Conservation (phyloP, 37 sponge, comb jelly and placozoan species). For the Crambe crambe region DNA sequence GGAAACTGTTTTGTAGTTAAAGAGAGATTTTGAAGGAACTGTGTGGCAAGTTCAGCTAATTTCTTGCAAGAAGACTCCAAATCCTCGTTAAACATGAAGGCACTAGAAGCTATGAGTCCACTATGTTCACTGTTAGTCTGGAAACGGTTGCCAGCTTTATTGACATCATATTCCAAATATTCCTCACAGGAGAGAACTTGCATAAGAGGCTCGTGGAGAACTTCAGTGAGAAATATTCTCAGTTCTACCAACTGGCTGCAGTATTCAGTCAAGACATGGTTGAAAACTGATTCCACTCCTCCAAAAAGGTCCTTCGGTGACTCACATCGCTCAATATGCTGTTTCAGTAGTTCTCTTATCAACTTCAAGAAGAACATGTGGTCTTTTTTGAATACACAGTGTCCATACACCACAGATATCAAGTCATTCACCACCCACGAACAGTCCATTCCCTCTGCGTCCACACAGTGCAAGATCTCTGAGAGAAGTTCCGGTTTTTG, state of each 20-base stretch:
- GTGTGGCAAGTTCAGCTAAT: slow-evolving; percentile 13
- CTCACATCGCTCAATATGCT: slow-evolving; percentile 24
- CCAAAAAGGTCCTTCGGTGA: slow-evolving; percentile 43
- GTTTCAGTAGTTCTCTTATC: slow-evolving; percentile 18
- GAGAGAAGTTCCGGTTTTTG: slow-evolving; percentile 20
- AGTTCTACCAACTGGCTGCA: slow-evolving; percentile 43
- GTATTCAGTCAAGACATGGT: slow-evolving; percentile 31
- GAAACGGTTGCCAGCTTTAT: slow-evolving; percentile 44
- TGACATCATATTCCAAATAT: slow-evolving; percentile 58
- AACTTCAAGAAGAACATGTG: slow-evolving; percentile 46
- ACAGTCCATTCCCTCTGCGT: slow-evolving; percentile 53
- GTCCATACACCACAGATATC: slow-evolving; percentile 57
- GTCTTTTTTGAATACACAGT: slow-evolving; percentile 56
- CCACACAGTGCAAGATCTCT: slow-evolving; percentile 31
- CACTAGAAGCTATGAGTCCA: not conserved
- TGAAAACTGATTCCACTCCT: slow-evolving; percentile 46
- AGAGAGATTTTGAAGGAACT: slow-evolving; percentile 19
- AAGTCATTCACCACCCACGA: slow-evolving; percentile 47
- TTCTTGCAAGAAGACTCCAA: slow-evolving; percentile 25
- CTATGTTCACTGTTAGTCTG: slow-evolving; percentile 3
- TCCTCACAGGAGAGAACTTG: slow-evolving; percentile 23
- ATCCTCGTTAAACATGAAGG: slow-evolving; percentile 46
- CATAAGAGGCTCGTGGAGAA: slow-evolving; percentile 27
- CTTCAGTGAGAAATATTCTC: slow-evolving; percentile 35
- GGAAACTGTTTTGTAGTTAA: slow-evolving; percentile 13